Conservation (phyloP, 2,888 invertebrate genomes). For the Gastrophysa polygoni region DNA sequence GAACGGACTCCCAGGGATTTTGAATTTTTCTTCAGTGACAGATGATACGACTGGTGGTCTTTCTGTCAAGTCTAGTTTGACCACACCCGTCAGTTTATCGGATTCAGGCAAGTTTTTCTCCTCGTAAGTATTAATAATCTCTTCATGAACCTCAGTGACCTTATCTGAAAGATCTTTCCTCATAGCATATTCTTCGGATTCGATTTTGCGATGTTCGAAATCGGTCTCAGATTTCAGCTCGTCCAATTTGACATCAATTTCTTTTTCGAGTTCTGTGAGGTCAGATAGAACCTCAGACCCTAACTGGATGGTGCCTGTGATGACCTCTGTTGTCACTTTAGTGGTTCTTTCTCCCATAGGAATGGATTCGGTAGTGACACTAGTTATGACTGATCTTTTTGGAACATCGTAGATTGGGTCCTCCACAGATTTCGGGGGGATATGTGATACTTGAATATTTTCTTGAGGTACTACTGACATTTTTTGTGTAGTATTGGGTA, state of each 20-base stretch:
- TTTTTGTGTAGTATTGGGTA: conserved; percentile 5
- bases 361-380: conserved; percentile 31
- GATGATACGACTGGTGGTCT: background rate
- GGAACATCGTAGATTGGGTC: conserved; percentile 21
- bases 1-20: background rate
- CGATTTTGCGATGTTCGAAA: background rate
- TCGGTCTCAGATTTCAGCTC: conserved; percentile 17
- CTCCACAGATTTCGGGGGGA: background rate
- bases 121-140: background rate
- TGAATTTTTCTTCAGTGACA: background rate
- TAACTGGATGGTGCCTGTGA: conserved; percentile 27
- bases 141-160: background rate
- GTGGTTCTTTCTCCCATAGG: conserved; percentile 34
- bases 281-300: conserved; percentile 27
- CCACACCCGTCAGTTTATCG: background rate
- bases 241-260: conserved; percentile 30
- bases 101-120: background rate
- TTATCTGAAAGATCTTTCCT: conserved; percentile 8
- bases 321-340: conserved; percentile 36
- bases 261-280: conserved; percentile 29
- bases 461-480: background rate
- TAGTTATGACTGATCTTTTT: conserved; percentile 26
- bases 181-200: background rate
- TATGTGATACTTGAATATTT: background rate
- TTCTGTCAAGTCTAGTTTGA: background rate